These are phyloP conservation scores for Pachypeltis micranthus DNA, from an alignment of 1,140 invertebrate genomes.

Conservation along the genomic window DNA sequence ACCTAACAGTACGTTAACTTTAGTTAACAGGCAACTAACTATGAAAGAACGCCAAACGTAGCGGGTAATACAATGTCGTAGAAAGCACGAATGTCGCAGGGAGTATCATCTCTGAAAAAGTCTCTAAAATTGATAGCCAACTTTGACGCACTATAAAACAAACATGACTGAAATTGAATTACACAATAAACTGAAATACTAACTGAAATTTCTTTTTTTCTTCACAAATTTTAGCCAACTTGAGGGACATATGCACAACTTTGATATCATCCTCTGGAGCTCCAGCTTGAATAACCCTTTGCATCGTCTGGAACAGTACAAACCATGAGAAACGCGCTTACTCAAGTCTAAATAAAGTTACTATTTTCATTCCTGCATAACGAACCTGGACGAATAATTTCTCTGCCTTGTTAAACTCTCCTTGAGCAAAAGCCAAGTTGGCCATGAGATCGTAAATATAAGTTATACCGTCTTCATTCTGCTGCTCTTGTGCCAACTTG, in stretches of 20 bases:
- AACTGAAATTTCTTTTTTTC: slow-evolving; percentile 45
- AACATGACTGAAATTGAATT: not conserved
- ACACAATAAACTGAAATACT: no score
- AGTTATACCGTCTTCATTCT: slow-evolving; percentile 60
- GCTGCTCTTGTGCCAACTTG: slow-evolving; percentile 64
- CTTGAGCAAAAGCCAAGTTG: slow-evolving; percentile 67
- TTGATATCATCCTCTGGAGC: slow-evolving; percentile 57
- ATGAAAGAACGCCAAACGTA: no score
- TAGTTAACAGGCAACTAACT: no score
- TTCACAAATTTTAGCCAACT: slow-evolving; percentile 58
- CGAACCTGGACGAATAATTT: slow-evolving; percentile 68
- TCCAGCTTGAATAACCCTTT: slow-evolving; percentile 57
- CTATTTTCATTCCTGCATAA: no score
- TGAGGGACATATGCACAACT: slow-evolving; percentile 60
- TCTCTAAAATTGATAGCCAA: no score
- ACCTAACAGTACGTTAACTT: no score
- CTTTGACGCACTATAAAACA: no score
- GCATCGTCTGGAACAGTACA: slow-evolving; percentile 43
- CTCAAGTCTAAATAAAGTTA: not conserved
- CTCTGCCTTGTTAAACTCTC: slow-evolving; percentile 70
- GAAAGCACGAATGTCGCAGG: no score
- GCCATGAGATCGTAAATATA: slow-evolving; percentile 86
- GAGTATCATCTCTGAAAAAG: no score
- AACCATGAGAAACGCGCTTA: no score
- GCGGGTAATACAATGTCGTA: no score